Conservation (phyloP, 2,797 vertebrate species). For the Microctenopoma lineatum region DNA sequence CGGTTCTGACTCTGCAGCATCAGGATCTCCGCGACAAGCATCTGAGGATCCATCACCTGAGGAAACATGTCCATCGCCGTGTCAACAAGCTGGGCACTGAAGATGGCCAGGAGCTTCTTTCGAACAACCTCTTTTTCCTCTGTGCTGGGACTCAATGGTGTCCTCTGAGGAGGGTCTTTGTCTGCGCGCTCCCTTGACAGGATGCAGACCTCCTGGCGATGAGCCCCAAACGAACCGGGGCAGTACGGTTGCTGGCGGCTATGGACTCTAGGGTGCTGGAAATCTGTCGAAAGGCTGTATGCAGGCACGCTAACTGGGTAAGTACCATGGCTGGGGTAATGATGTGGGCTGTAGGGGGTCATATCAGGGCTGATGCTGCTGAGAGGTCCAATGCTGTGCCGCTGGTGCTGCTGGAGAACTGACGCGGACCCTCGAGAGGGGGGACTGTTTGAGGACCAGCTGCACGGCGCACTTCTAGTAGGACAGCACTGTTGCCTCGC, state of each 20-base stretch:
- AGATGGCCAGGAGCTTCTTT: slow-evolving; percentile 82
- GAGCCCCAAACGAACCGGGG: slow-evolving; percentile 59
- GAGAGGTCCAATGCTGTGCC: slow-evolving; percentile 37
- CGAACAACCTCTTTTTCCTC: slow-evolving; percentile 69
- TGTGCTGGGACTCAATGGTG: slow-evolving; percentile 1
- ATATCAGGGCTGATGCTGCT: slow-evolving; percentile 29
- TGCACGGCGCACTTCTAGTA: slow-evolving; percentile 45
- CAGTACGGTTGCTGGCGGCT: slow-evolving; percentile 53
- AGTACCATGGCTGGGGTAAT: slow-evolving; percentile 42
- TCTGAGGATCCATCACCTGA: slow-evolving; percentile 75
- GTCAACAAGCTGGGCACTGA: slow-evolving; percentile 79
- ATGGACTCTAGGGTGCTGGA: slow-evolving; percentile 51
- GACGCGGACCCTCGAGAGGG: slow-evolving; percentile 17
- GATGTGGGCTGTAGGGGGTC: slow-evolving; percentile 24
- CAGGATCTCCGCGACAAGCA: slow-evolving; percentile 79
- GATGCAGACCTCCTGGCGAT: not conserved
- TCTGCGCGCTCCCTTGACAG: slow-evolving; percentile 1
- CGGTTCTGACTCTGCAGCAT: slow-evolving; percentile 73
- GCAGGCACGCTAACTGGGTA: slow-evolving; percentile 49
- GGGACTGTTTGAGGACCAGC: slow-evolving; percentile 54
- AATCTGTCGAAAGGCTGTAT: slow-evolving; percentile 49
- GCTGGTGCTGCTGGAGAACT: slow-evolving; percentile 41
- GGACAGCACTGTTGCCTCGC: slow-evolving; percentile 30
- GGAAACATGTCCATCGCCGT: slow-evolving; percentile 80
- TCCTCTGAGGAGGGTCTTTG: slow-evolving; percentile 46